phyloP scores from a whole-genome alignment of 2,888 invertebrate species.

The Cheilosia impressa region DNA sequence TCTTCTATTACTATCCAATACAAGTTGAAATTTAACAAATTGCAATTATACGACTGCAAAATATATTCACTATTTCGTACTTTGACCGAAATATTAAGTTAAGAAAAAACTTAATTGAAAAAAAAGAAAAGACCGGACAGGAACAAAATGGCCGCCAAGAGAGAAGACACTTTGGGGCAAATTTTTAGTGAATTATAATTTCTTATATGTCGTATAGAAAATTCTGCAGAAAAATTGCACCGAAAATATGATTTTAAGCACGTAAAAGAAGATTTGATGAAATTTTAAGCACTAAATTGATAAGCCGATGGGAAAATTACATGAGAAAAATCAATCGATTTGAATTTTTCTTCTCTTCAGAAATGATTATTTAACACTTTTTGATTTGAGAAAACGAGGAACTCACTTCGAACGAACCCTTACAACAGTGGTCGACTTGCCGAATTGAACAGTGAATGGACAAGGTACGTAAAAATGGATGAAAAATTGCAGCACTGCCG shows the following conservation, averaged over 20 bases:
- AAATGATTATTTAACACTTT: slow-evolving; percentile 73
- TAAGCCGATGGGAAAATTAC: slow-evolving; percentile 48
- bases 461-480: slow-evolving; percentile 76
- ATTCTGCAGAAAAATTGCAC: slow-evolving; percentile 29
- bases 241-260: slow-evolving; percentile 63
- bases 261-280: slow-evolving; percentile 34
- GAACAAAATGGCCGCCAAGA: slow-evolving; percentile 69
- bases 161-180: slow-evolving; percentile 46
- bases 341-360: slow-evolving; percentile 37
- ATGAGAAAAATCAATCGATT: slow-evolving; percentile 63
- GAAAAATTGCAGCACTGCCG: slow-evolving; percentile 76
- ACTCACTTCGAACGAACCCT: slow-evolving; percentile 84
- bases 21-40: not conserved
- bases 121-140: slow-evolving; percentile 50
- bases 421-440: slow-evolving; percentile 81
- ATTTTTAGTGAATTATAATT: not conserved
- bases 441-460: slow-evolving; percentile 79
- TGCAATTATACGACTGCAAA: not conserved
- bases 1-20: not conserved
- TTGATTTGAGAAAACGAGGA: slow-evolving; percentile 40
- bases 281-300: slow-evolving; percentile 56
- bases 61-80: slow-evolving; percentile 43
- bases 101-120: slow-evolving; percentile 8
- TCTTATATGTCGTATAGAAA: slow-evolving; percentile 23
- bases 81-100: slow-evolving; percentile 16